Evolutionary conservation across 2,797 vertebrate species (phyloP).

Genomic region (Sebastes aleutianus): DNA sequence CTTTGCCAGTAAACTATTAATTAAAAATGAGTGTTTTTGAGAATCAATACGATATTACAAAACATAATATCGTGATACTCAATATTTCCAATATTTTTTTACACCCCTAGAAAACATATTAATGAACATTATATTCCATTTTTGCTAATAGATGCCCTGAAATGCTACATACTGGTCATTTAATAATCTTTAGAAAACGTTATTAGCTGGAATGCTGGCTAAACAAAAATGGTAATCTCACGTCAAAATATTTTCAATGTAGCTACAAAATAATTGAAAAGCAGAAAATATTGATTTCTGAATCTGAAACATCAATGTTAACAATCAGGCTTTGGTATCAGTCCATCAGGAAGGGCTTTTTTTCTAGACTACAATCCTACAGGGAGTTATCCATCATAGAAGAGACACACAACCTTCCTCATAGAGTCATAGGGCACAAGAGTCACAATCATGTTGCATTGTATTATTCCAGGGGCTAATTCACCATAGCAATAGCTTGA

Average conservation of each 20-base stretch:
- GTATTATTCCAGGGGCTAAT: background rate
- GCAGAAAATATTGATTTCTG: background rate
- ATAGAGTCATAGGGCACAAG: background rate
- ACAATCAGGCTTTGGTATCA: background rate
- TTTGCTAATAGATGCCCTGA: background rate
- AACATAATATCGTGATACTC: no score
- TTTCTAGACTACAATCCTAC: background rate
- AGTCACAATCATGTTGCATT: background rate
- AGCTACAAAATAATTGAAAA: conserved; percentile 2
- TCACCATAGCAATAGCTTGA: background rate
- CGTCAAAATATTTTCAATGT: conserved; percentile 5
- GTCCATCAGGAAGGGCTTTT: background rate
- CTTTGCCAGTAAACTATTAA: no score
- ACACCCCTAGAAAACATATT: no score
- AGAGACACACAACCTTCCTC: background rate
- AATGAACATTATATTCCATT: background rate
- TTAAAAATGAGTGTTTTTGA: no score
- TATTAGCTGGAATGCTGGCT: background rate
- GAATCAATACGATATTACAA: no score
- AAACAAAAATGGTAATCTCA: conserved; percentile 27
- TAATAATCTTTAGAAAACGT: background rate
- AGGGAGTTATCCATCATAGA: conserved; percentile 1
- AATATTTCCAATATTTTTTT: no score
- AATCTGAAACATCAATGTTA: conserved; percentile 14
- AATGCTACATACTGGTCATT: background rate